Conservation (phyloP, 1,140 invertebrate species). For the Drosophila sechellia region DNA sequence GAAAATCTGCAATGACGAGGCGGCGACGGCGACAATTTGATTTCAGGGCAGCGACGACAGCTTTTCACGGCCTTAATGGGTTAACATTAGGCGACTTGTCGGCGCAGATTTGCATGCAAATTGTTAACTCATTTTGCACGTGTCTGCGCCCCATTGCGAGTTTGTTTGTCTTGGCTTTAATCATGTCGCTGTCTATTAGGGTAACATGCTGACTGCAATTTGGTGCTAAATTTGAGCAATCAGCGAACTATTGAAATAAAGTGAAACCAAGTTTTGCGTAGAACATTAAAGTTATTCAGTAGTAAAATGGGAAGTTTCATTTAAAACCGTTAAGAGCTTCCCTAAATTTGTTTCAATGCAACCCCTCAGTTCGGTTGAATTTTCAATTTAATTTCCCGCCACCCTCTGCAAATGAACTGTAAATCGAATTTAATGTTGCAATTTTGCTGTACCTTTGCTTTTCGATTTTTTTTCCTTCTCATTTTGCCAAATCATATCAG, state of each 20-base stretch:
- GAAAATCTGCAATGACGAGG: conserved; percentile 64
- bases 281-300: not conserved
- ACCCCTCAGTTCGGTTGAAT: conserved; percentile 10
- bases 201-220: conserved; percentile 27
- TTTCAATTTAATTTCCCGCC: conserved; percentile 23
- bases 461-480: conserved; percentile 5
- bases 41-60: conserved; percentile 41
- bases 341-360: conserved; percentile 2
- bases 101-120: conserved; percentile 47
- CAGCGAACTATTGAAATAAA: conserved; percentile 1
- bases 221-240: conserved; percentile 12
- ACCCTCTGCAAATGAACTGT: conserved; percentile 8
- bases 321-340: not conserved
- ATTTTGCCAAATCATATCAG: conserved; percentile 70
- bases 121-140: conserved; percentile 57
- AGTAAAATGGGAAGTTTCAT: not conserved
- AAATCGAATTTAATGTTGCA: conserved; percentile 30
- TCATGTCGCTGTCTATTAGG: conserved; percentile 41
- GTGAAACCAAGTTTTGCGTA: not conserved
- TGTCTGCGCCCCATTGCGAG: conserved; percentile 39
- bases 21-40: conserved; percentile 61
- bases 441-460: conserved; percentile 17
- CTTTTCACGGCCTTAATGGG: conserved; percentile 64
- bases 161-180: conserved; percentile 41
- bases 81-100: conserved; percentile 68